These are phyloP conservation scores for Drosophila fulvimacula DNA, from an alignment of 2,888 invertebrate species.

Conservation along the genomic window DNA sequence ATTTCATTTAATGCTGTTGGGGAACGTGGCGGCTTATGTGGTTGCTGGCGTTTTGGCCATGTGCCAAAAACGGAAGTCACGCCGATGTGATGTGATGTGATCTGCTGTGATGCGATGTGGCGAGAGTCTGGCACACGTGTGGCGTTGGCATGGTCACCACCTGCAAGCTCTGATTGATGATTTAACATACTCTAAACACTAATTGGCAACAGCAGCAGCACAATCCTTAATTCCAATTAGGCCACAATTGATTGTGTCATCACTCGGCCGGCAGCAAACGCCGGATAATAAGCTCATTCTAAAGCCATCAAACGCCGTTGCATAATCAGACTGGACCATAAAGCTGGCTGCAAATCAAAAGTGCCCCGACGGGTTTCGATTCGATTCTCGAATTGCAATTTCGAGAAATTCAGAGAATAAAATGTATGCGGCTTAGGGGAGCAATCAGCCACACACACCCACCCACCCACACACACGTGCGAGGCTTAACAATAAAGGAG, in stretches of 20 bases:
- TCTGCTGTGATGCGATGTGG: not conserved
- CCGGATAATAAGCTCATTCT: conserved; percentile 66
- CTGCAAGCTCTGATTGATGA: conserved; percentile 42
- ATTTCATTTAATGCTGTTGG: conserved; percentile 32
- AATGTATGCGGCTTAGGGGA: conserved; percentile 77
- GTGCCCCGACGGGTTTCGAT: not conserved
- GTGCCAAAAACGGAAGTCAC: conserved; percentile 60
- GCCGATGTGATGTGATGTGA: conserved; percentile 22
- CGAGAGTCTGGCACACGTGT: not conserved
- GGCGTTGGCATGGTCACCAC: conserved; percentile 13
- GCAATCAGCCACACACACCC: conserved; percentile 61
- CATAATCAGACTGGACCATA: conserved; percentile 63
- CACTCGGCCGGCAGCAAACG: conserved; percentile 23
- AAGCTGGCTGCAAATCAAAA: conserved; percentile 47
- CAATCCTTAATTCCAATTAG: conserved; percentile 53
- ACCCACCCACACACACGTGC: conserved; percentile 20
- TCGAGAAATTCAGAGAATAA: conserved; percentile 54
- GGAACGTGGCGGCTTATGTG: conserved; percentile 55
- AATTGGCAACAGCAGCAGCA: conserved; percentile 33
- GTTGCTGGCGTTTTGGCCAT: conserved; percentile 59
- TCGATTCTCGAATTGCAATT: conserved; percentile 64
- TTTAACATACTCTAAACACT: conserved; percentile 17
- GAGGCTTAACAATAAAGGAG: conserved; percentile 55
- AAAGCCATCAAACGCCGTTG: conserved; percentile 58
- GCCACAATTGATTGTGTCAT: conserved; percentile 42